Percentiles rank a stretch among this genome's conserved stretches.
Evolutionary conservation across 2,113 vertebrate species (phyloP).

Genomic region (Calypte anna): DNA sequence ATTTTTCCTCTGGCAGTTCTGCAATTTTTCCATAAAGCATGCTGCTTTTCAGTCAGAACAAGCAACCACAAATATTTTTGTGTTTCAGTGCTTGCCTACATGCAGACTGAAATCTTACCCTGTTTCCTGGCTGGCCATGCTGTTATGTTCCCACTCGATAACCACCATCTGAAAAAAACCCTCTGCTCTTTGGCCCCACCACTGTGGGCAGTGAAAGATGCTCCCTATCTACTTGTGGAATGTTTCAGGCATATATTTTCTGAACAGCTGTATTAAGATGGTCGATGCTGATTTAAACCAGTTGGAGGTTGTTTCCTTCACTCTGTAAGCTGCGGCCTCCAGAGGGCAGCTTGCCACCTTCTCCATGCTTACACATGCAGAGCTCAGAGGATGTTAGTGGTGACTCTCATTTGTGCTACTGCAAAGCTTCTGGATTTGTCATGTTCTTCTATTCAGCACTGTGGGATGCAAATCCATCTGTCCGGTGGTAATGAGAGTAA

Average conservation of each 20-base stretch:
- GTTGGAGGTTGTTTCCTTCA: neutral
- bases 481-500: neutral
- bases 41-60: neutral
- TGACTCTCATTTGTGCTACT: neutral
- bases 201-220: neutral
- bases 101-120: neutral
- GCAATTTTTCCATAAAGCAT: neutral
- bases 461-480: neutral
- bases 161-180: neutral
- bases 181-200: neutral
- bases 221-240: neutral
- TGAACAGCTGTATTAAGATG: neutral
- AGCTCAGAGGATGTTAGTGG: neutral
- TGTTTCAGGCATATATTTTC: neutral
- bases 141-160: neutral
- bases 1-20: neutral
- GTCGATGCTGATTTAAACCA: no score
- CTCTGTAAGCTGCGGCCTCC: neutral
- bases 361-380: neutral
- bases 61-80: slow-evolving; percentile 20
- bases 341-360: neutral
- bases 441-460: neutral
- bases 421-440: neutral
- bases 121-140: neutral
- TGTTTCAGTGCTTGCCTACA: neutral